A percentile compares a stretch with the other conserved stretches of the same genome.
Conservation (phyloP, 2,113 vertebrate species). For the Rhinoptilus africanus region DNA sequence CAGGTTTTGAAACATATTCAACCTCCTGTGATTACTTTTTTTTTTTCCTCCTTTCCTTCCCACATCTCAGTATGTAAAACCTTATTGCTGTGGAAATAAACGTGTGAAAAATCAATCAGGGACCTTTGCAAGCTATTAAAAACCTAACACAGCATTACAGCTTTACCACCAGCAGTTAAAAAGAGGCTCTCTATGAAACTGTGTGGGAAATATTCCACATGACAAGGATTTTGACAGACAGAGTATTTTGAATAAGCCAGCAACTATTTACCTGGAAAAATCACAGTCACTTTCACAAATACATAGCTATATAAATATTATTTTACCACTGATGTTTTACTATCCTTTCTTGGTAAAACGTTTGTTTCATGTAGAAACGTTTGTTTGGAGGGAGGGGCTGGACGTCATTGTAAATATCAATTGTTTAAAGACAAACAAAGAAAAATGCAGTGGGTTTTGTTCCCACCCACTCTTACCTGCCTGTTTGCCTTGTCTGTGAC, state of each 20-base stretch:
- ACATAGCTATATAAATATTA: not conserved
- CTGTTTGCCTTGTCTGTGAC: not conserved
- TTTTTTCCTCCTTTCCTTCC: not conserved
- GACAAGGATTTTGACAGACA: not conserved
- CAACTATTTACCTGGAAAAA: constrained; percentile 15
- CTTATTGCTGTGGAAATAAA: constrained; percentile 49
- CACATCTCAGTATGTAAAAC: constrained; percentile 29
- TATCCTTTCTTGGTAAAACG: not conserved
- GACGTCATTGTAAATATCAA: not conserved
- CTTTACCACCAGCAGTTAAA: constrained; percentile 27
- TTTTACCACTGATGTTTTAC: not conserved
- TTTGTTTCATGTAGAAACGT: not conserved
- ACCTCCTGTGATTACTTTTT: not conserved
- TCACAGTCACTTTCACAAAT: not conserved
- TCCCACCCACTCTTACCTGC: not conserved
- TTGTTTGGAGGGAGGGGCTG: not conserved
- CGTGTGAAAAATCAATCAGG: constrained; percentile 48
- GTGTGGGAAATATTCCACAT: not conserved
- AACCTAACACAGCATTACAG: not conserved
- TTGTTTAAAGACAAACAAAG: not conserved
- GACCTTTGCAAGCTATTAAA: constrained; percentile 34
- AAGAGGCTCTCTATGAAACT: not conserved
- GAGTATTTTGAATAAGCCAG: not conserved
- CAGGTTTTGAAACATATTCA: not conserved
- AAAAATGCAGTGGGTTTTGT: not conserved